Conservation (phyloP, 2,113 vertebrate genomes). For the Chaetops frenatus region DNA sequence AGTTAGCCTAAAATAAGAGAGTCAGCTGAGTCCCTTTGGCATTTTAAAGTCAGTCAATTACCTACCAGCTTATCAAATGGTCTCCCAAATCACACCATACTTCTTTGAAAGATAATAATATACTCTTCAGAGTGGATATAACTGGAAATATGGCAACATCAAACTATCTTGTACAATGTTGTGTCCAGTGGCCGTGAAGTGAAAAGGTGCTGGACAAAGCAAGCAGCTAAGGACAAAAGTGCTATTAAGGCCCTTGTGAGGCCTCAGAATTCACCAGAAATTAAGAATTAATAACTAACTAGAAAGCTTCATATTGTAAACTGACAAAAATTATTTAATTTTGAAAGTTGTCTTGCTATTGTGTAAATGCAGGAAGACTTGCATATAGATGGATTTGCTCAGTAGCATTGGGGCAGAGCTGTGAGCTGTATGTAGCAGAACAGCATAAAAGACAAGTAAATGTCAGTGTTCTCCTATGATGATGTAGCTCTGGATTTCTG, state of each 20-base stretch:
- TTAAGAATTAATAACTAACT: neutral
- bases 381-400: neutral
- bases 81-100: neutral
- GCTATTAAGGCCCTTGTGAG: neutral
- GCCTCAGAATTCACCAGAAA: neutral
- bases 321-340: neutral
- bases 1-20: neutral
- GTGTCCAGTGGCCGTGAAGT: neutral
- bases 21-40: neutral
- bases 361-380: neutral
- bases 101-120: neutral
- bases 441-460: neutral
- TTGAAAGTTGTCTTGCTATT: neutral
- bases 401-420: neutral
- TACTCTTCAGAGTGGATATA: neutral
- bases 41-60: neutral
- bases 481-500: neutral
- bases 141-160: neutral
- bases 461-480: neutral
- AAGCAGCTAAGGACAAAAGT: neutral
- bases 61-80: neutral
- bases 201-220: neutral
- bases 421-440: neutral
- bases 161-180: neutral
- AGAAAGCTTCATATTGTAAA: neutral